Evolutionary conservation across 1,140 invertebrate species (phyloP).

Genomic region (Drosophila rufa): DNA sequence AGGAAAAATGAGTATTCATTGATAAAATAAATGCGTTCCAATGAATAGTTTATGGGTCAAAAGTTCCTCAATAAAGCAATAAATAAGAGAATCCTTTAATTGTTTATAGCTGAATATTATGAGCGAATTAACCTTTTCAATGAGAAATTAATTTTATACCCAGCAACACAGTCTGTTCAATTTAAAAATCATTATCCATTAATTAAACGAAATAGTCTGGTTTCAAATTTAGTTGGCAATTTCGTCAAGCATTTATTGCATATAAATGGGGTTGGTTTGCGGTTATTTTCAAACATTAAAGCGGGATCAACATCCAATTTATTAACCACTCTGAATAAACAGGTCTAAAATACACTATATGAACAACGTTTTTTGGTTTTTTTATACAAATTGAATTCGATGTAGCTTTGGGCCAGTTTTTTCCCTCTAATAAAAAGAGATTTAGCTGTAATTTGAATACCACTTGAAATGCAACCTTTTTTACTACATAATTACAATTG

Average conservation of each 20-base stretch:
- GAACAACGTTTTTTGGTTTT: no score
- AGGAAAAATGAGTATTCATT: not conserved
- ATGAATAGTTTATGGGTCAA: not conserved
- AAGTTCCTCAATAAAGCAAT: not conserved
- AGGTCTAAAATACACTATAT: not conserved
- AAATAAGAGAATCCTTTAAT: no score
- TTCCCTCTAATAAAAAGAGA: no score
- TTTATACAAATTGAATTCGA: not conserved
- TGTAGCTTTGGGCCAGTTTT: not conserved
- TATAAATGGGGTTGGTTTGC: not conserved
- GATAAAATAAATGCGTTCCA: no score
- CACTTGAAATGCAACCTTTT: no score
- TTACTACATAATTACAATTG: no score
- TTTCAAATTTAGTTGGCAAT: not conserved
- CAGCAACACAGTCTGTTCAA: not conserved
- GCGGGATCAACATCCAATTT: not conserved
- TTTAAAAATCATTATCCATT: conserved; percentile 3
- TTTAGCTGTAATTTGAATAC: no score
- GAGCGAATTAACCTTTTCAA: not conserved
- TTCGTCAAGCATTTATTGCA: not conserved
- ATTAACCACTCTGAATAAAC: not conserved
- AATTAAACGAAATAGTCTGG: not conserved
- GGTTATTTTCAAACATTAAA: conserved; percentile 1
- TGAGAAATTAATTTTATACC: not conserved
- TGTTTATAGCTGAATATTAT: not conserved